Percentiles rank a stretch among this genome's conserved stretches.
These are phyloP conservation scores for Mercenaria mercenaria DNA, from an alignment of 1,140 invertebrate species.

Conservation along the genomic window DNA sequence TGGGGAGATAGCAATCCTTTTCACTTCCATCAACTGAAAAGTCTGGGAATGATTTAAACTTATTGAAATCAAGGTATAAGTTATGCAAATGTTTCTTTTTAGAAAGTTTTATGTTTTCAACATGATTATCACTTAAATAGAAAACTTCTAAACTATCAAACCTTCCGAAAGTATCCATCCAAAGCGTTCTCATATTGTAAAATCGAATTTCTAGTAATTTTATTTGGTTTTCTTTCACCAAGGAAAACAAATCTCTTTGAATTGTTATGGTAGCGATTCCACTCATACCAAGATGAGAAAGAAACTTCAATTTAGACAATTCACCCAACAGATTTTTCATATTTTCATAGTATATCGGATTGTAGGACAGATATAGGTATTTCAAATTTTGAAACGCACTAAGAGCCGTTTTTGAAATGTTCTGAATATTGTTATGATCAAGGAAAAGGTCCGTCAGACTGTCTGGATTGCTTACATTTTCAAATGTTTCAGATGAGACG, in stretches of 20 bases:
- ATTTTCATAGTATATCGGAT: not conserved
- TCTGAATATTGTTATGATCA: not conserved
- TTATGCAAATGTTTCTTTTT: not conserved
- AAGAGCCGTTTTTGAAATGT: not conserved
- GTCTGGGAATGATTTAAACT: not conserved
- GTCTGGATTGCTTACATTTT: not conserved
- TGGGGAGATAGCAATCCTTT: too few species aligned
- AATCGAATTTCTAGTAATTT: not conserved
- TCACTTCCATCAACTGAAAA: not conserved
- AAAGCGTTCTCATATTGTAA: not conserved
- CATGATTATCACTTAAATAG: not conserved
- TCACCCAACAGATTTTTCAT: not conserved
- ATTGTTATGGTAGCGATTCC: not conserved
- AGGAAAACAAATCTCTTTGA: not conserved
- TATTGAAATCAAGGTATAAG: not conserved
- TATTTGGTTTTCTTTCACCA: not conserved
- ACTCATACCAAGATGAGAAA: not conserved
- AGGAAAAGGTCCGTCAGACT: not conserved
- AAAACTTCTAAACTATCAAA: not conserved
- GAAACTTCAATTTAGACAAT: not conserved
- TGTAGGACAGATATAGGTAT: not conserved
- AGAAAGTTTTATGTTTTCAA: not conserved
- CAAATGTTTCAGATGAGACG: not conserved
- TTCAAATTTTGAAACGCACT: not conserved
- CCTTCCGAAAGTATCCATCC: not conserved